Conservation (phyloP, 2,888 invertebrate species). For the Atherix ibis region DNA sequence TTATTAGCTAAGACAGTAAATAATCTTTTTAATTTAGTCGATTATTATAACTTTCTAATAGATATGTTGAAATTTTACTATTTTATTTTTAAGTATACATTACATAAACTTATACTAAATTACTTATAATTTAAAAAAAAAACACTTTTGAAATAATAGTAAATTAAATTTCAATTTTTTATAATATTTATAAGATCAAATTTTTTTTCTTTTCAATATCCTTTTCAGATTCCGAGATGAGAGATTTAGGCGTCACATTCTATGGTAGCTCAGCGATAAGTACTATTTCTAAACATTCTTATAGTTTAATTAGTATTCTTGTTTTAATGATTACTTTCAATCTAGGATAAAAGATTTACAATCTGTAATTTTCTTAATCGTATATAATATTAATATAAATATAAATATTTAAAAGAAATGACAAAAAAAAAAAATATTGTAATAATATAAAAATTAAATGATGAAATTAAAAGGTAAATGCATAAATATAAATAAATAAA, state of each 20-base stretch:
- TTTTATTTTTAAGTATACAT: no score
- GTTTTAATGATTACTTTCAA: conserved; percentile 7
- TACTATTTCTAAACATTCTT: not conserved
- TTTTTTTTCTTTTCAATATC: no score
- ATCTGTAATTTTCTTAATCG: conserved; percentile 4
- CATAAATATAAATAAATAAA: no score
- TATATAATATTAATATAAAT: conserved; percentile 8
- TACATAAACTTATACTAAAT: no score
- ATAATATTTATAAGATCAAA: no score
- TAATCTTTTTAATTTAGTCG: no score
- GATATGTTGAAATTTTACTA: no score
- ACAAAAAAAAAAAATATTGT: not conserved
- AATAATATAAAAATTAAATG: conserved; percentile 1
- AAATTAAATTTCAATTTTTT: no score
- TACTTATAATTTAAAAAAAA: no score
- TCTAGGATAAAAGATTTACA: conserved; percentile 9
- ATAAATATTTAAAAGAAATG: conserved; percentile 6
- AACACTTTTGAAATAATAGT: no score
- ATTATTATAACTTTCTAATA: no score
- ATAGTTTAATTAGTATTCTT: conserved; percentile 3
- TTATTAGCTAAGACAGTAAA: no score
- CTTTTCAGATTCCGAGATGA: conserved; percentile 31
- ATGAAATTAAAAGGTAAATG: conserved; percentile 5
- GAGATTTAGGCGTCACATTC: conserved; percentile 31
- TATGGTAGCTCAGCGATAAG: conserved; percentile 18